Conservation (phyloP, 2,888 invertebrate genomes). For the Balanococcus diminutus region DNA sequence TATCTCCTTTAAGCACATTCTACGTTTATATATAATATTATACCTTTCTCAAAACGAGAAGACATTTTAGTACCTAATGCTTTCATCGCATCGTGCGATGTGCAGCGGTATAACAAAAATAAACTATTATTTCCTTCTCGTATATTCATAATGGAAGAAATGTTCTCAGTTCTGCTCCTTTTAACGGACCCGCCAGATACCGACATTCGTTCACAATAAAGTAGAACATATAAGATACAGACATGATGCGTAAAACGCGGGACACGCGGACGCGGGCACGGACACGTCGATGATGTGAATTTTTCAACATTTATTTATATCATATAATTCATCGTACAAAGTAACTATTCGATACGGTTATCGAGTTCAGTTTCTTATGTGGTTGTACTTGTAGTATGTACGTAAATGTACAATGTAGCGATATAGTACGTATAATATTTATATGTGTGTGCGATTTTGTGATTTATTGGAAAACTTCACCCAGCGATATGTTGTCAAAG, state of each 20-base stretch:
- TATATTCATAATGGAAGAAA: background rate
- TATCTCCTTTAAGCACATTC: too few relatives aligned
- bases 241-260: background rate
- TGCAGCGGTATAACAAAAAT: background rate
- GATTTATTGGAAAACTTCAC: background rate
- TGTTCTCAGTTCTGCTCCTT: background rate
- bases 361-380: background rate
- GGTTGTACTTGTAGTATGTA: background rate
- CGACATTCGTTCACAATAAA: background rate
- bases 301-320: background rate
- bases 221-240: background rate
- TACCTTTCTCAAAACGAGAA: background rate
- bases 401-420: background rate
- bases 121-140: background rate
- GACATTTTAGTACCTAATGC: background rate
- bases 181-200: background rate
- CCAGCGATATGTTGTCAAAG: background rate
- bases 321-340: background rate
- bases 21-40: background rate
- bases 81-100: background rate
- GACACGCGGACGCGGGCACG: background rate
- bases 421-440: too few relatives aligned
- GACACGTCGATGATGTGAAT: background rate
- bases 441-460: background rate
- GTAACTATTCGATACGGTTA: background rate